Evolutionary conservation across 2,113 vertebrate genomes (phyloP).

Genomic region (Dasyornis broadbenti): DNA sequence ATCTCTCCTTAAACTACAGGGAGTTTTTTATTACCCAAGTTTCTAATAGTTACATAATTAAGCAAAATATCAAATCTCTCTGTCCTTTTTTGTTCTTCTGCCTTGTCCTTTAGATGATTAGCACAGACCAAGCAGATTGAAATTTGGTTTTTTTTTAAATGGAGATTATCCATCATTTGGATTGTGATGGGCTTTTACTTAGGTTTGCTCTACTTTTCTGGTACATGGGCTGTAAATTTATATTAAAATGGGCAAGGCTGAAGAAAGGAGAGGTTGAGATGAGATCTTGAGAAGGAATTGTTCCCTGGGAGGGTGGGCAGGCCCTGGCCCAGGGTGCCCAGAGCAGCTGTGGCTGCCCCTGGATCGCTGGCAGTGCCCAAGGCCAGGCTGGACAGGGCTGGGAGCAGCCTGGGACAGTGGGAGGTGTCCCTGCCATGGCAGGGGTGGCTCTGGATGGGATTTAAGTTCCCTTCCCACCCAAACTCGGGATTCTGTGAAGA

Average conservation of each 20-base stretch:
- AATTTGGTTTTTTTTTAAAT: not conserved
- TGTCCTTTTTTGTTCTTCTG: not conserved
- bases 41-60: not conserved
- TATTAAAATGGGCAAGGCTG: not conserved
- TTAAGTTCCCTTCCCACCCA: accelerated
- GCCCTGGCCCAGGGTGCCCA: not conserved
- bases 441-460: accelerated
- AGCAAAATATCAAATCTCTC: not conserved
- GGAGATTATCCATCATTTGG: not conserved
- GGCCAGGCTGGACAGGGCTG: not conserved
- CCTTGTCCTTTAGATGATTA: not conserved
- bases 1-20: not conserved
- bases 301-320: accelerated
- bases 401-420: not conserved
- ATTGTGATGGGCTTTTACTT: not conserved
- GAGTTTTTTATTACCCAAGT: not conserved
- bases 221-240: not conserved
- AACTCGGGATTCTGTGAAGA: not conserved
- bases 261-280: not conserved
- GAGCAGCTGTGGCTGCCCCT: not conserved
- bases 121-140: accelerated
- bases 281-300: accelerated
- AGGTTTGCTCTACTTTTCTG: not conserved
- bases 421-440: not conserved
- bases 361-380: not conserved